A percentile compares a stretch with the other conserved stretches of the same genome.
Evolutionary conservation across 2,888 invertebrate species (phyloP).

Genomic region (Eilema griseolum): DNA sequence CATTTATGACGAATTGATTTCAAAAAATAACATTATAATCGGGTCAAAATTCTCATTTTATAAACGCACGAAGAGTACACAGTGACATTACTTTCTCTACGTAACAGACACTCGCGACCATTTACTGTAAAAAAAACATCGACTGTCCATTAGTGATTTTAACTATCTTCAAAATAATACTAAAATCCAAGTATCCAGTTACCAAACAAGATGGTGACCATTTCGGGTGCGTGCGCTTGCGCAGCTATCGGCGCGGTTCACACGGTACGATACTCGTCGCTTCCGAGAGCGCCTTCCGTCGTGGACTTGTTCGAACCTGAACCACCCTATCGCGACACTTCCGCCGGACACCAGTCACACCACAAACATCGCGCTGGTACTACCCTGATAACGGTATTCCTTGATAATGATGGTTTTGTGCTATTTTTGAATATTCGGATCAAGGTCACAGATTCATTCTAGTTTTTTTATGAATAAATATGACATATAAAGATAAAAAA

Average conservation of each 20-base stretch:
- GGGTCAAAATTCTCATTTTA: background rate
- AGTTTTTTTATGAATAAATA: conserved; percentile 6
- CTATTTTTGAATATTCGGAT: conserved; percentile 24
- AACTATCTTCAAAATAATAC: conserved; percentile 4
- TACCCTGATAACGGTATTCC: conserved; percentile 41
- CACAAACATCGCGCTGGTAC: conserved; percentile 37
- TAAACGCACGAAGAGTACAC: background rate
- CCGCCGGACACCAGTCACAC: conserved; percentile 79
- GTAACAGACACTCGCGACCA: background rate
- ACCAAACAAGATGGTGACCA: conserved; percentile 36
- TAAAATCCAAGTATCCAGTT: conserved; percentile 34
- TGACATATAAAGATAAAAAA: background rate
- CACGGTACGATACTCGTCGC: conserved; percentile 71
- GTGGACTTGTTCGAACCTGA: conserved; percentile 75
- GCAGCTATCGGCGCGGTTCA: conserved; percentile 65
- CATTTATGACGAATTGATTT: background rate
- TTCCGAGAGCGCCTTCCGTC: conserved; percentile 73
- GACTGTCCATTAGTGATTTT: background rate
- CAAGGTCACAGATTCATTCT: conserved; percentile 34
- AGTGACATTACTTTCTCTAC: conserved; percentile 1
- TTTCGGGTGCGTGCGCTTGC: conserved; percentile 40
- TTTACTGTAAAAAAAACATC: background rate
- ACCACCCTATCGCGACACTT: conserved; percentile 75
- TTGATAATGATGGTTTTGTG: conserved; percentile 25
- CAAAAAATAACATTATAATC: background rate